These are phyloP conservation scores for Sinelater perroti DNA, from an alignment of 2,888 invertebrate genomes.

Conservation along the genomic window DNA sequence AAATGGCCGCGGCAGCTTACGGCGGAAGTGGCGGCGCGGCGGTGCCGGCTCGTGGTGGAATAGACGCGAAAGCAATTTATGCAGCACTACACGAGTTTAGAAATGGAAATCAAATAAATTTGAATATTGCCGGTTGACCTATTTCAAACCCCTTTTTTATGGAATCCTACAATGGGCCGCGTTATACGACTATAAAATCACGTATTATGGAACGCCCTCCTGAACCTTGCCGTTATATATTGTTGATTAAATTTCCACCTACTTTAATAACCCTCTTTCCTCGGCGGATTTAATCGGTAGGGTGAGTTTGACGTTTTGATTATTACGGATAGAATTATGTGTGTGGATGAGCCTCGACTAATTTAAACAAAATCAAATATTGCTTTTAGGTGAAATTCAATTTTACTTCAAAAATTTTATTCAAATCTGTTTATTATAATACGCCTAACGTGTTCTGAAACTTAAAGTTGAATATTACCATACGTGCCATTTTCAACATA, in stretches of 20 bases:
- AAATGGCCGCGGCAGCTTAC: constrained; percentile 20
- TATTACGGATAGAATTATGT: too few species aligned
- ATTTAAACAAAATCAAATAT: too few species aligned
- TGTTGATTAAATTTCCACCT: constrained; percentile 26
- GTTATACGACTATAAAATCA: constrained; percentile 38
- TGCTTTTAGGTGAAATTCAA: too few species aligned
- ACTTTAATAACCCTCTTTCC: constrained; percentile 11
- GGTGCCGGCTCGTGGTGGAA: constrained; percentile 30
- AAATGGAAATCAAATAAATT: constrained; percentile 51
- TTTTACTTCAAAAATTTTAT: too few species aligned
- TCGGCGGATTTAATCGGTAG: too few species aligned
- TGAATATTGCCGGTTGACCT: constrained; percentile 50
- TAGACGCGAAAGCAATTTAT: constrained; percentile 45
- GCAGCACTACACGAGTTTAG: constrained; percentile 45
- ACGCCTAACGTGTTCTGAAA: too few species aligned
- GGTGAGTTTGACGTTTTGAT: too few species aligned
- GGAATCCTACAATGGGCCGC: constrained; percentile 39
- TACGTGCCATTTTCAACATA: too few species aligned
- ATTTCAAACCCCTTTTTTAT: constrained; percentile 44
- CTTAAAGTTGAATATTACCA: too few species aligned
- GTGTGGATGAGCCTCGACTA: too few species aligned
- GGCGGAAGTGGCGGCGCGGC: constrained; percentile 24
- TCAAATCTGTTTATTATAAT: too few species aligned
- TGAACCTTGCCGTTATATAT: constrained; percentile 28
- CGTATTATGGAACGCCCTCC: constrained; percentile 31